Evolutionary conservation across 2,888 invertebrate genomes (phyloP).

Genomic region (Zeuzera pyrina): DNA sequence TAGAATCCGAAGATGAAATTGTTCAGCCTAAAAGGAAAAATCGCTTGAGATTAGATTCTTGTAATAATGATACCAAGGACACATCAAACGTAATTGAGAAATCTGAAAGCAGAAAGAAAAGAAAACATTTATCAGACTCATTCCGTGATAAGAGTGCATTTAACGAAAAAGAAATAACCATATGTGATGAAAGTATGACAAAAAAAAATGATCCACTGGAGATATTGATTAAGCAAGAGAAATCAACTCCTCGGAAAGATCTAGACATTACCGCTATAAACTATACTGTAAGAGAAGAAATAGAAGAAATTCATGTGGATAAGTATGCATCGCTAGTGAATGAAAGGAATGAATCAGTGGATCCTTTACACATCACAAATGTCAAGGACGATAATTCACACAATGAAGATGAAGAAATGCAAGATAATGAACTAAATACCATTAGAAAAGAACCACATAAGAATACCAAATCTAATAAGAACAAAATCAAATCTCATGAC

Average conservation of each 20-base stretch:
- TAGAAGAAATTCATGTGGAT: slow-evolving; percentile 36
- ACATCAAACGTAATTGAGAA: slow-evolving; percentile 19
- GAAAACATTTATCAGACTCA: slow-evolving; percentile 31
- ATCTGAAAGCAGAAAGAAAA: slow-evolving; percentile 20
- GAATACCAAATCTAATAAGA: slow-evolving; percentile 23
- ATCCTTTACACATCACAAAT: slow-evolving; percentile 39
- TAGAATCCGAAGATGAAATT: slow-evolving; percentile 32
- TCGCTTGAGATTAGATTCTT: slow-evolving; percentile 45
- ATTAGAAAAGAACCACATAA: slow-evolving; percentile 41
- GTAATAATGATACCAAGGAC: slow-evolving; percentile 24
- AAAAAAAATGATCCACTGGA: slow-evolving; percentile 39
- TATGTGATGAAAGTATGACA: slow-evolving; percentile 24
- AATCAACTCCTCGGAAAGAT: slow-evolving; percentile 41
- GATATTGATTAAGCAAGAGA: slow-evolving; percentile 39
- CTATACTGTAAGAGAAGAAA: slow-evolving; percentile 29
- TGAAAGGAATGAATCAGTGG: slow-evolving; percentile 28
- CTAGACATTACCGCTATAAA: slow-evolving; percentile 33
- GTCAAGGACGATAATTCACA: slow-evolving; percentile 22
- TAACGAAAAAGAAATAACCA: slow-evolving; percentile 51
- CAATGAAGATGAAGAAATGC: slow-evolving; percentile 51
- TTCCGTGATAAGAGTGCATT: slow-evolving; percentile 23
- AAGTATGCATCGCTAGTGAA: slow-evolving; percentile 31
- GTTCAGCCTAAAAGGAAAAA: slow-evolving; percentile 29
- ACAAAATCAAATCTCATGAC: slow-evolving; percentile 26
- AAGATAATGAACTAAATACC: slow-evolving; percentile 51